Percentiles rank a stretch among this genome's conserved stretches.
These are phyloP conservation scores for Microcaecilia unicolor DNA, from an alignment of 2,797 vertebrate genomes.

Conservation along the genomic window DNA sequence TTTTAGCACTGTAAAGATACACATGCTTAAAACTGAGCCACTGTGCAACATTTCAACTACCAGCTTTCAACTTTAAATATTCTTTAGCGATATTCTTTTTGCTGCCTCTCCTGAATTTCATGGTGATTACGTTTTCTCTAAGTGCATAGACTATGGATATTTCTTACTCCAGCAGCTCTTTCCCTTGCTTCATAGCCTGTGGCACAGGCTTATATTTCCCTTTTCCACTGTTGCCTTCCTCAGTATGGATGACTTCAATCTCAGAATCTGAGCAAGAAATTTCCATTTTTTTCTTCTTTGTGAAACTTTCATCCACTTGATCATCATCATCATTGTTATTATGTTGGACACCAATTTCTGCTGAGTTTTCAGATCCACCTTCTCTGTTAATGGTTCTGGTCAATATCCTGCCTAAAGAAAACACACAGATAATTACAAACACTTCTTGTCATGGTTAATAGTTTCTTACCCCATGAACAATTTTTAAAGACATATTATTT, in stretches of 20 bases:
- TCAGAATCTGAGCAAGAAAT: constrained; percentile 32
- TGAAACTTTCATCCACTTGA: background rate
- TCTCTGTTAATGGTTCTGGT: constrained; percentile 29
- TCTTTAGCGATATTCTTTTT: no score
- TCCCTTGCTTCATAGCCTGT: background rate
- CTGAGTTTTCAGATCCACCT: background rate
- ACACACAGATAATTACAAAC: background rate
- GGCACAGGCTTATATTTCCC: constrained; percentile 8
- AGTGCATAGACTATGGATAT: no score
- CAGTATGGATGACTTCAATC: constrained; percentile 20
- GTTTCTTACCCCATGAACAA: no score
- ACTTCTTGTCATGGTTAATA: no score
- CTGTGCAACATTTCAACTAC: constrained; percentile 9
- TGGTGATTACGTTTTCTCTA: no score
- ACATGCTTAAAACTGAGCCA: no score
- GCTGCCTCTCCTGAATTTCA: no score
- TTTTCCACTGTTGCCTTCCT: constrained; percentile 1
- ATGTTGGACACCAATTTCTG: background rate
- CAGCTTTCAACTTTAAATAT: no score
- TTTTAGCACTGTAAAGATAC: no score
- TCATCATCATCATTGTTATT: constrained; percentile 17
- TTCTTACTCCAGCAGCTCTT: no score
- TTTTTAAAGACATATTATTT: no score
- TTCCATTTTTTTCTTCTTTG: constrained; percentile 42
- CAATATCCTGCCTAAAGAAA: constrained; percentile 51